Evolutionary conservation across 2,113 vertebrate genomes (phyloP).

Genomic region (Pseudopipra pipra): DNA sequence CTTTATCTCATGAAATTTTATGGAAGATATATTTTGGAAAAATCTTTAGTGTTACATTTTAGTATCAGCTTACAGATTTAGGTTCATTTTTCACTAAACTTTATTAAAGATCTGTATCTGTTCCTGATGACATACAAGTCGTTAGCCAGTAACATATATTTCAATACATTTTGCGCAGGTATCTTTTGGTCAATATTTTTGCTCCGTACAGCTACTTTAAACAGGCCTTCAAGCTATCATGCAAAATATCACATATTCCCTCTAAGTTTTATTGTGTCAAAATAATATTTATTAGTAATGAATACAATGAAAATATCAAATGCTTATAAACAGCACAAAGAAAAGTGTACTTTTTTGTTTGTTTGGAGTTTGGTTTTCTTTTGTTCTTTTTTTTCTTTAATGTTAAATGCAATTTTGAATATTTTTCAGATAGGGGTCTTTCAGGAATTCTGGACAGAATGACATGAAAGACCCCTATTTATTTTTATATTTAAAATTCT

Average conservation of each 20-base stretch:
- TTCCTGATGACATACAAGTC: neutral
- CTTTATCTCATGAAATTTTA: neutral
- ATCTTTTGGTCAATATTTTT: neutral
- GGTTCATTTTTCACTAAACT: neutral
- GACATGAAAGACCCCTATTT: neutral
- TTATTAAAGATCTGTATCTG: neutral
- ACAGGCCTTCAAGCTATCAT: neutral
- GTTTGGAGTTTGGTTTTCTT: no score
- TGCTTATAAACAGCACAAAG: neutral
- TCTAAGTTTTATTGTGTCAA: neutral
- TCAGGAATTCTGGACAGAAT: neutral
- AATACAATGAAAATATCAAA: neutral
- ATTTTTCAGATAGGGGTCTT: neutral
- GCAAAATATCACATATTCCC: neutral
- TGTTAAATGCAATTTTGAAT: neutral
- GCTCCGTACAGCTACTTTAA: neutral
- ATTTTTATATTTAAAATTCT: neutral
- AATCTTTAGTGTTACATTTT: neutral
- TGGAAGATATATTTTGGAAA: neutral
- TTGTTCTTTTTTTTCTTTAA: no score
- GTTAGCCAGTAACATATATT: neutral
- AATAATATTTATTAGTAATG: neutral
- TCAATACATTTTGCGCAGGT: neutral
- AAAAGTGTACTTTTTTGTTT: neutral
- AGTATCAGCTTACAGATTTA: neutral